A percentile compares a stretch with the other conserved stretches of the same genome.
Evolutionary conservation across 2,797 vertebrate genomes (phyloP).

Genomic region (Sciaenops ocellatus): DNA sequence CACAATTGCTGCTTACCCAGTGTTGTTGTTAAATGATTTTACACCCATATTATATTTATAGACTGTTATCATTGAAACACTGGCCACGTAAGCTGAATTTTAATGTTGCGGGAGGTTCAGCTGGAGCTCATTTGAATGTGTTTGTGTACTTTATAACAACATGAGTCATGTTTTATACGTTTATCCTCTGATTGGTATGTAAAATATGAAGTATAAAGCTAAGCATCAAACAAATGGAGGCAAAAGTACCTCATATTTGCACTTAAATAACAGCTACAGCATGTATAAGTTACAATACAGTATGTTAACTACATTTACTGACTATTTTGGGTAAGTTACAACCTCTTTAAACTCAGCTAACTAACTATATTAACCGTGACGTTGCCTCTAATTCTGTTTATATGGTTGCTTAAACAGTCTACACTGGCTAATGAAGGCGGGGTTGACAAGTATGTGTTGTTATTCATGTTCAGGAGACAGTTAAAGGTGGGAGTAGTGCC

Average conservation of each 20-base stretch:
- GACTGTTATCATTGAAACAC: background rate
- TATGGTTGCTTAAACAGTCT: too few relatives aligned
- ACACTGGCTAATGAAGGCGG: background rate
- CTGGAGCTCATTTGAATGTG: background rate
- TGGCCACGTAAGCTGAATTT: background rate
- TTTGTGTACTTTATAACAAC: background rate
- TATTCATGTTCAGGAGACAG: rapidly evolving
- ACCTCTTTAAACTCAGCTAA: slow-evolving; percentile 3
- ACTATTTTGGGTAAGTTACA: background rate
- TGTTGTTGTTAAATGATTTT: background rate
- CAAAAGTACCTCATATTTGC: background rate
- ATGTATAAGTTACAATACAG: background rate
- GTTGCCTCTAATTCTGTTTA: background rate
- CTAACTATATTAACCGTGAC: too few relatives aligned
- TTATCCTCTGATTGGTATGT: too few relatives aligned
- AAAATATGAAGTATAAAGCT: background rate
- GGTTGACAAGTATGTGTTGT: background rate
- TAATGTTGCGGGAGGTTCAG: background rate
- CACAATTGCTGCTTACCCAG: background rate
- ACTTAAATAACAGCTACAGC: background rate
- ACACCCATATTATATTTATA: background rate
- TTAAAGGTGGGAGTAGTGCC: background rate
- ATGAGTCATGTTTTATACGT: background rate
- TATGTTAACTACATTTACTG: background rate
- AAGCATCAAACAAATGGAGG: background rate